These are phyloP conservation scores for Vidua macroura DNA, from an alignment of 2,113 vertebrate species.

Conservation along the genomic window DNA sequence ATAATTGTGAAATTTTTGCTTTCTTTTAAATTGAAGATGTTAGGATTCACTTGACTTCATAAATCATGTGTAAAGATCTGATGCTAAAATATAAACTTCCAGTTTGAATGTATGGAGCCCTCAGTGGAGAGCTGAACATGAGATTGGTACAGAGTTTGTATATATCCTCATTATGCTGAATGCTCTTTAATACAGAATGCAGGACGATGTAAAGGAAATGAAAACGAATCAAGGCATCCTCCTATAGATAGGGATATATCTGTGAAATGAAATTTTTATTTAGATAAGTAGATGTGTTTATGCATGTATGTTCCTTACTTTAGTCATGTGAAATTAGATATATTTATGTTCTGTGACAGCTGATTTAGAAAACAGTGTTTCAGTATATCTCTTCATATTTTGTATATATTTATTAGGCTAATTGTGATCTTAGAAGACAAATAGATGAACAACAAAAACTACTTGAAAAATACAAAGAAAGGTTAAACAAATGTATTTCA, in stretches of 20 bases:
- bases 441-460: constrained; percentile 99
- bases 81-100: not conserved
- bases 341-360: not conserved
- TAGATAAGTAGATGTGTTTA: not conserved
- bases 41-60: not conserved
- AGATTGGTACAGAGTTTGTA: not conserved
- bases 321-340: not conserved
- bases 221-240: not conserved
- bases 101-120: not conserved
- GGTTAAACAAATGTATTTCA: constrained; percentile 99
- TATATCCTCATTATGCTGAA: not conserved
- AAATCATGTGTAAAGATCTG: not conserved
- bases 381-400: not conserved
- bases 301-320: not conserved
- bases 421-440: constrained; percentile 99
- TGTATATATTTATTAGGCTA: constrained; percentile 79
- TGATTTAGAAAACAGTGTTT: not conserved
- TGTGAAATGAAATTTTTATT: not conserved
- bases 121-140: not conserved
- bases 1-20: not conserved
- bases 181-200: not conserved
- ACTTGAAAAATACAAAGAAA: constrained; percentile 99
- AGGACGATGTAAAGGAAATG: not conserved
- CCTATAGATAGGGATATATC: not conserved
- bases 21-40: not conserved